These are phyloP conservation scores for Aeoliscus strigatus DNA, from an alignment of 2,797 vertebrate species.

Conservation along the genomic window DNA sequence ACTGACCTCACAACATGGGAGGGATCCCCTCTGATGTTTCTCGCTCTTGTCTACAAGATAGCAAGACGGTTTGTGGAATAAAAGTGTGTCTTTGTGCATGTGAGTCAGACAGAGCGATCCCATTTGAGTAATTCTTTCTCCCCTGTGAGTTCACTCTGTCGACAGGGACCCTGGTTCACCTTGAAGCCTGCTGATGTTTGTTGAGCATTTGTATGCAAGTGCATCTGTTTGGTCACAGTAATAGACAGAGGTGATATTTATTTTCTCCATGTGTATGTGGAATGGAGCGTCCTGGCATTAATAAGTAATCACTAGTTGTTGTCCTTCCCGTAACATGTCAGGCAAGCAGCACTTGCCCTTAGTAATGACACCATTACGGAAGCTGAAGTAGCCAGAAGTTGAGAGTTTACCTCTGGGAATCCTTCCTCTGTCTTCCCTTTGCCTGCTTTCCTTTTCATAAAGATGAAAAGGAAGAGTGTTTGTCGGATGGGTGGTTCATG, in stretches of 20 bases:
- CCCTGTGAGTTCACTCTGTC: slow-evolving; percentile 17
- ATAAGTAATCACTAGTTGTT: slow-evolving; percentile 69
- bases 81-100: too few relatives aligned
- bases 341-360: slow-evolving; percentile 64
- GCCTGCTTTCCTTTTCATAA: slow-evolving; percentile 9
- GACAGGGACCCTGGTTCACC: slow-evolving; percentile 13
- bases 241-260: slow-evolving; percentile 54
- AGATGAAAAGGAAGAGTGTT: slow-evolving; percentile 2
- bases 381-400: slow-evolving; percentile 42
- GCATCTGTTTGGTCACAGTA: slow-evolving; percentile 54
- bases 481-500: neutral
- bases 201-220: slow-evolving; percentile 5
- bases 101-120: slow-evolving; percentile 30
- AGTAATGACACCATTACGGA: slow-evolving; percentile 66
- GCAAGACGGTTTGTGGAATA: neutral
- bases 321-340: slow-evolving; percentile 55
- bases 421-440: slow-evolving; percentile 19
- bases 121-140: too few relatives aligned
- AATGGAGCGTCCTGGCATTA: slow-evolving; percentile 57
- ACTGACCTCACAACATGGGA: slow-evolving; percentile 14
- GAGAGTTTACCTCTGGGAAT: slow-evolving; percentile 59
- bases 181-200: slow-evolving; percentile 11
- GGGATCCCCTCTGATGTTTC: slow-evolving; percentile 12
- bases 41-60: neutral
- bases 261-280: slow-evolving; percentile 41